Conservation (phyloP, 2,888 invertebrate genomes). For the Andrena trimmerana region DNA sequence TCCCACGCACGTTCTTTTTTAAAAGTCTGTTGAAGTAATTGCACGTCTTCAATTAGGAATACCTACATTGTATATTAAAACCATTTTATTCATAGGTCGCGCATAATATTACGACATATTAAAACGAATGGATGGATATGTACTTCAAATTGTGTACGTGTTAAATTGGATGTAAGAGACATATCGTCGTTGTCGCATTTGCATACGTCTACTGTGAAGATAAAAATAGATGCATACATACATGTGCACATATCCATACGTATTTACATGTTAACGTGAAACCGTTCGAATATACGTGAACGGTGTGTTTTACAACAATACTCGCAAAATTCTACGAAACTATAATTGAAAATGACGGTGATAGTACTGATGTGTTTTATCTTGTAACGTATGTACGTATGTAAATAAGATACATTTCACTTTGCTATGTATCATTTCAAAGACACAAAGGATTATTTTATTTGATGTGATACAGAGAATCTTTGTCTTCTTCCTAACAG, state of each 20-base stretch:
- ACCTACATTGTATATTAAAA: slow-evolving; percentile 25
- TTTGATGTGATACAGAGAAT: no score
- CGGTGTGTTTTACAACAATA: not conserved
- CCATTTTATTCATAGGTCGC: not conserved
- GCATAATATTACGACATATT: slow-evolving; percentile 3
- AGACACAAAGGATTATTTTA: not conserved
- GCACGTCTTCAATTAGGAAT: not conserved
- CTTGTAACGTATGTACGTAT: not conserved
- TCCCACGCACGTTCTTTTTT: slow-evolving; percentile 25
- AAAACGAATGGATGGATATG: slow-evolving; percentile 4
- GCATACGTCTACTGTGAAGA: slow-evolving; percentile 3
- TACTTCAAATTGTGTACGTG: slow-evolving; percentile 17
- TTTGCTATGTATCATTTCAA: not conserved
- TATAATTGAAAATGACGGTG: not conserved
- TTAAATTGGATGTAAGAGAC: slow-evolving; percentile 48
- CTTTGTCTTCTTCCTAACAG: no score
- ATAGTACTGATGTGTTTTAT: not conserved
- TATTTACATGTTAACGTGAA: not conserved
- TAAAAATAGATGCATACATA: not conserved
- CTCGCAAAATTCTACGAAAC: not conserved
- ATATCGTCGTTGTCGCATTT: slow-evolving; percentile 58
- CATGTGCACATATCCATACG: not conserved
- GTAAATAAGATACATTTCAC: slow-evolving; percentile 3
- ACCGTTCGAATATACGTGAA: slow-evolving; percentile 42
- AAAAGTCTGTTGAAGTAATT: slow-evolving; percentile 10